Evolutionary conservation across 2,113 vertebrate genomes (phyloP).

Genomic region (Sinocyclocheilus anshuiensis): DNA sequence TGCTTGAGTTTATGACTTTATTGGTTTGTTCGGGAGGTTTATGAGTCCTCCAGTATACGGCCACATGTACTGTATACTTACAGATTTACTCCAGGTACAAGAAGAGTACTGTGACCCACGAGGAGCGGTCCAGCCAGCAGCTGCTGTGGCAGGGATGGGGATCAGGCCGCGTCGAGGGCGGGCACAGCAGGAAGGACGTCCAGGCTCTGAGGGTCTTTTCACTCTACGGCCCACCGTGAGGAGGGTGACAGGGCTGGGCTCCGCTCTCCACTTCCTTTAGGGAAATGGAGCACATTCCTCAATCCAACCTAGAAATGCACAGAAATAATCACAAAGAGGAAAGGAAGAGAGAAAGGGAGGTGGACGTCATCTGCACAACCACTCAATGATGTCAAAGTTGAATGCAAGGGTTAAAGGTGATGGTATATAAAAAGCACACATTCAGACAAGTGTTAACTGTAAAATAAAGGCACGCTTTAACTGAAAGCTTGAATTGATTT

Average conservation of each 20-base stretch:
- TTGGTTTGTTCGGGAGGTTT: conserved; percentile 3
- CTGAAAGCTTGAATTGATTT: neutral
- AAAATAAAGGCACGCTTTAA: neutral
- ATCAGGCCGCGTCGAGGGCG: conserved; percentile 52
- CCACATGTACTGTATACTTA: conserved; percentile 4
- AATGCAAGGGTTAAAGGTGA: conserved; percentile 8
- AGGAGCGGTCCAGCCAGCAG: conserved; percentile 12
- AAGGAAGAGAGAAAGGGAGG: neutral
- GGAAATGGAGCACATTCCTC: conserved; percentile 68
- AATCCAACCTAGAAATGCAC: conserved; percentile 19
- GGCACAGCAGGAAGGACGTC: conserved; percentile 64
- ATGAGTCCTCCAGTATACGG: conserved; percentile 25
- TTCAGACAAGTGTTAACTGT: neutral
- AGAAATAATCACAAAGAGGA: conserved; percentile 10
- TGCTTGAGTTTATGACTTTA: neutral
- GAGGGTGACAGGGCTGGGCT: conserved; percentile 54
- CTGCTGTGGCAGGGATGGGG: conserved; percentile 45
- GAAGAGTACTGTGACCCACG: conserved; percentile 46
- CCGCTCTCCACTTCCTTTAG: conserved; percentile 58
- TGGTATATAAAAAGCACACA: neutral
- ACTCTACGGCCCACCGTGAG: conserved; percentile 45
- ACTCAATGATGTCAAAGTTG: conserved; percentile 9
- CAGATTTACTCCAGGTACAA: conserved; percentile 41
- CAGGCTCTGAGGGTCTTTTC: conserved; percentile 65
- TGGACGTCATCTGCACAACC: neutral